Evolutionary conservation across 2,888 invertebrate genomes (phyloP).

Genomic region (Idaea dimidiata): DNA sequence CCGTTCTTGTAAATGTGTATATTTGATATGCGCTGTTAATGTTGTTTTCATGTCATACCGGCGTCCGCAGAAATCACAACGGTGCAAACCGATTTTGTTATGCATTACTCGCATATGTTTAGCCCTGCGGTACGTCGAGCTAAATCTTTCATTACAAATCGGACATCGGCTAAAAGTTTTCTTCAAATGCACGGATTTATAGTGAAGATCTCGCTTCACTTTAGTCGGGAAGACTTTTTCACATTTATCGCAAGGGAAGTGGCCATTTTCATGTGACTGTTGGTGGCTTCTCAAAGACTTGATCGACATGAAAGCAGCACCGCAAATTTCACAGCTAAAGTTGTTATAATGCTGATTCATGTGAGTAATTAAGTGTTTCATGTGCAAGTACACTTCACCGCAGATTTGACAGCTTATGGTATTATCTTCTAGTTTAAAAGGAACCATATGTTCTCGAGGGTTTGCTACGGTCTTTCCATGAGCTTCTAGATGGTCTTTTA

Average conservation of each 20-base stretch:
- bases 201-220: slow-evolving; percentile 62
- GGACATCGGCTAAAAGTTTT: slow-evolving; percentile 67
- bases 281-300: not conserved
- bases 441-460: slow-evolving; percentile 58
- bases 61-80: slow-evolving; percentile 68
- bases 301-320: slow-evolving; percentile 52
- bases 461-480: slow-evolving; percentile 49
- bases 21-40: slow-evolving; percentile 66
- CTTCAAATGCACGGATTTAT: slow-evolving; percentile 68
- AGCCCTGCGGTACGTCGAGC: slow-evolving; percentile 68
- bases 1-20: slow-evolving; percentile 71
- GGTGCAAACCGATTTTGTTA: slow-evolving; percentile 70
- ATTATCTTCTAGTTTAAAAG: slow-evolving; percentile 54
- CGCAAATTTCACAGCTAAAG: slow-evolving; percentile 65
- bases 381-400: slow-evolving; percentile 47
- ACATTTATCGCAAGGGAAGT: slow-evolving; percentile 66
- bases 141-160: slow-evolving; percentile 70
- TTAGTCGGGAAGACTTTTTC: slow-evolving; percentile 67
- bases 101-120: slow-evolving; percentile 74
- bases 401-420: slow-evolving; percentile 61
- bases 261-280: slow-evolving; percentile 58
- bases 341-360: slow-evolving; percentile 70
- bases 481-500: slow-evolving; percentile 54
- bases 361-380: slow-evolving; percentile 58
- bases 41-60: slow-evolving; percentile 71